Evolutionary conservation across 1,140 invertebrate species (phyloP).

Genomic region (Ceratosolen solmsi): DNA sequence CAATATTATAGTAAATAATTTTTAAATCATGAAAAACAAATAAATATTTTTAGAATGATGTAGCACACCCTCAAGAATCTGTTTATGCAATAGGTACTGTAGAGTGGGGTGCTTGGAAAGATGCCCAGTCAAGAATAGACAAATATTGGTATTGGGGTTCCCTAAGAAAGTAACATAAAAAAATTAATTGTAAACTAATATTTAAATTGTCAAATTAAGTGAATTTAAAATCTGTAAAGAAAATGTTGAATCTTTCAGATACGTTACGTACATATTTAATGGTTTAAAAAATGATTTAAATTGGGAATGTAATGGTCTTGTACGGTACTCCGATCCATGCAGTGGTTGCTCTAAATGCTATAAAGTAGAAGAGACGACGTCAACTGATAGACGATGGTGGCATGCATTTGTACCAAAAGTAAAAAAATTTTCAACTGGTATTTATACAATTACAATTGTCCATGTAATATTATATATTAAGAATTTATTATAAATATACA

Average conservation of each 20-base stretch:
- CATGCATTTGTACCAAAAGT: slow-evolving; percentile 72
- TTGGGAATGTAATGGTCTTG: slow-evolving; percentile 79
- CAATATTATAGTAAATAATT: slow-evolving; percentile 31
- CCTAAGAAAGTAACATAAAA: slow-evolving; percentile 75
- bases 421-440: slow-evolving; percentile 36
- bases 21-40: not conserved
- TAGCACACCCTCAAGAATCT: slow-evolving; percentile 76
- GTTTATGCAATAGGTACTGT: slow-evolving; percentile 86
- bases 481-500: not conserved
- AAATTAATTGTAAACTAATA: not conserved
- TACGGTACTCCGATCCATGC: slow-evolving; percentile 87
- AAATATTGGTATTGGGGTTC: slow-evolving; percentile 92
- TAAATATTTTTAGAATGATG: slow-evolving; percentile 61
- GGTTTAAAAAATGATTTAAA: slow-evolving; percentile 79
- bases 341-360: slow-evolving; percentile 87
- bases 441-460: not conserved
- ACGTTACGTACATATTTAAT: slow-evolving; percentile 73
- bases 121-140: slow-evolving; percentile 81
- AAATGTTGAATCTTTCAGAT: slow-evolving; percentile 57
- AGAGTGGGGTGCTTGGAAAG: slow-evolving; percentile 88
- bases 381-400: slow-evolving; percentile 71
- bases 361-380: slow-evolving; percentile 57
- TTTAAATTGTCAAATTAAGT: not conserved
- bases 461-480: not conserved
- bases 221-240: not conserved